phyloP scores from a whole-genome alignment of 2,888 invertebrate species.

The Melieria crassipennis region DNA sequence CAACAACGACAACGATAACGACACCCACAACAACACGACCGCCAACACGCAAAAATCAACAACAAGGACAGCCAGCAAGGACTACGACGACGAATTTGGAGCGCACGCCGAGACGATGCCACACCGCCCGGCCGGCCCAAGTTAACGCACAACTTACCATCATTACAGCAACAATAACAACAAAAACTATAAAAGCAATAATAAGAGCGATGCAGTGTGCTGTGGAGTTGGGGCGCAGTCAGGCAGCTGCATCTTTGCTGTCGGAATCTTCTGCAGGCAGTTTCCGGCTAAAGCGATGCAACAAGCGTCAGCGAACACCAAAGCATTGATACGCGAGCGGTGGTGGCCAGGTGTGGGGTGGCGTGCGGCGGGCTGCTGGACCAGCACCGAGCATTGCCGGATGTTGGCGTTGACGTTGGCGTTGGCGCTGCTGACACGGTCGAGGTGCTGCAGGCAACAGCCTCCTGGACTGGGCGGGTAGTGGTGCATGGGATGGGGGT shows the following conservation, averaged over 20 bases:
- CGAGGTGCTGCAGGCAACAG: slow-evolving; percentile 1
- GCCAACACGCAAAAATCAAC: background rate
- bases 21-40: slow-evolving; percentile 10
- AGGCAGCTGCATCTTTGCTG: background rate
- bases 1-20: background rate
- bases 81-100: too few relatives aligned
- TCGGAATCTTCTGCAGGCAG: slow-evolving; percentile 2
- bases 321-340: slow-evolving; percentile 19
- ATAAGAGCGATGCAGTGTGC: background rate
- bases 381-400: background rate
- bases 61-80: slow-evolving; percentile 7
- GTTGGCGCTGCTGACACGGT: slow-evolving; percentile 1
- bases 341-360: background rate
- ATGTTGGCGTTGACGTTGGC: background rate
- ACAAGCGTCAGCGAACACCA: slow-evolving; percentile 13
- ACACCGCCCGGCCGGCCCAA: too few relatives aligned
- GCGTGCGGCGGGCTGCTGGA: background rate
- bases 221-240: background rate
- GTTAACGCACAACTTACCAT: slow-evolving; percentile 6
- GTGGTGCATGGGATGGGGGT: too few relatives aligned
- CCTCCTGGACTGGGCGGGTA: background rate
- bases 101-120: too few relatives aligned
- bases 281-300: slow-evolving; percentile 9
- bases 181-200: background rate
- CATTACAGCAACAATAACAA: background rate